Evolutionary conservation across 2,888 invertebrate species (phyloP).

Genomic region (Eulithis testata): DNA sequence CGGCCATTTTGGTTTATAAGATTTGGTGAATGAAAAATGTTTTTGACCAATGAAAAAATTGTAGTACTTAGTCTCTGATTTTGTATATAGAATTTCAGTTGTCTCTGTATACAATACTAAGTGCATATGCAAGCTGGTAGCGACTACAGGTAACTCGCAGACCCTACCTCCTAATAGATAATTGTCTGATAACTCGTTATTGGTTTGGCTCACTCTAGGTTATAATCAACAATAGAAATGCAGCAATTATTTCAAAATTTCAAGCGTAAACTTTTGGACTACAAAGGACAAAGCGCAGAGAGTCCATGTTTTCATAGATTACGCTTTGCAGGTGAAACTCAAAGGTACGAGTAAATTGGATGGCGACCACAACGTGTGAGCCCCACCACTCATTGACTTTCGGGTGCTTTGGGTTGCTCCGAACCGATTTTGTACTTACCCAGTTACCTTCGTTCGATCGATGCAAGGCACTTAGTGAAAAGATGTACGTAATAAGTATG

Average conservation of each 20-base stretch:
- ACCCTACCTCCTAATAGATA: too few species aligned
- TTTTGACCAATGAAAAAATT: neutral
- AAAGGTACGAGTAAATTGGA: slow-evolving; percentile 70
- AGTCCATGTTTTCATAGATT: slow-evolving; percentile 49
- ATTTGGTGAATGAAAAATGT: neutral
- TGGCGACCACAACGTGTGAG: slow-evolving; percentile 63
- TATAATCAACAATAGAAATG: slow-evolving; percentile 33
- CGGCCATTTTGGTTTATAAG: slow-evolving; percentile 11
- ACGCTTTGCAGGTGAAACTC: slow-evolving; percentile 57
- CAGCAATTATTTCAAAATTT: slow-evolving; percentile 48
- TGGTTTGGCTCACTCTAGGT: slow-evolving; percentile 3
- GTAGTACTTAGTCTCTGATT: neutral
- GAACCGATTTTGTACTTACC: slow-evolving; percentile 45
- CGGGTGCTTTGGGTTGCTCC: slow-evolving; percentile 41
- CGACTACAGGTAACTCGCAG: too few species aligned
- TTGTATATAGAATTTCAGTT: neutral
- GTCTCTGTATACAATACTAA: too few species aligned
- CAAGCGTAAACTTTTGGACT: slow-evolving; percentile 37
- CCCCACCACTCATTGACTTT: slow-evolving; percentile 54
- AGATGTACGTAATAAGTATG: slow-evolving; percentile 16
- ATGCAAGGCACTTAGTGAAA: slow-evolving; percentile 3
- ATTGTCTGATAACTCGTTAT: too few species aligned
- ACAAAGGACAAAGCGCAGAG: slow-evolving; percentile 40
- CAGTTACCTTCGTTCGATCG: slow-evolving; percentile 39
- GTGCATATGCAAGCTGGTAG: too few species aligned